phyloP scores from a whole-genome alignment of 2,888 invertebrate genomes.

The Didymodactylos carnosus region DNA sequence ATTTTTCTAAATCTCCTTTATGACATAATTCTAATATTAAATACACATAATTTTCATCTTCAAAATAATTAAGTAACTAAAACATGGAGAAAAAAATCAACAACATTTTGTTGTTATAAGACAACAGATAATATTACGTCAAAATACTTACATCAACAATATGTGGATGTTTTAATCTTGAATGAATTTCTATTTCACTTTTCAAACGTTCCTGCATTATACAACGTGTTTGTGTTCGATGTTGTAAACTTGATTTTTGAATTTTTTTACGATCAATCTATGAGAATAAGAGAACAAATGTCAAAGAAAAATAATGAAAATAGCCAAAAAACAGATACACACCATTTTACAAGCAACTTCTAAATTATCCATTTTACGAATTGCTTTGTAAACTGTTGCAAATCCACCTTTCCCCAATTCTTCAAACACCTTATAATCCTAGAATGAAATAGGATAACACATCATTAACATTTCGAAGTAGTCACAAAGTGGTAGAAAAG shows the following conservation, averaged over 20 bases:
- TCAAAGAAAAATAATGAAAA: too few species aligned
- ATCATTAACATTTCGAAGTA: too few species aligned
- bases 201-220: constrained; percentile 64
- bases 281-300: constrained; percentile 2
- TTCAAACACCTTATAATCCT: constrained; percentile 57
- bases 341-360: constrained; percentile 88
- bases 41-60: constrained; percentile 73
- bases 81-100: too few species aligned
- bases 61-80: constrained; percentile 71
- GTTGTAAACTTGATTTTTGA: too few species aligned
- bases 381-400: constrained; percentile 71
- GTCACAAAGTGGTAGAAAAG: too few species aligned
- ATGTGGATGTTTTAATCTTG: constrained; percentile 69
- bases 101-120: too few species aligned
- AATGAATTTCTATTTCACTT: constrained; percentile 80
- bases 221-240: too few species aligned
- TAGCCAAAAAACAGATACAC: background rate
- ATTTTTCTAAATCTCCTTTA: constrained; percentile 70
- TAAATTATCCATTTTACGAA: constrained; percentile 52
- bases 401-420: constrained; percentile 80
- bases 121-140: too few species aligned
- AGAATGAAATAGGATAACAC: too few species aligned
- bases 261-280: constrained; percentile 70
- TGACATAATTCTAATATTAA: constrained; percentile 75
- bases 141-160: constrained; percentile 44